phyloP scores from a whole-genome alignment of 2,888 invertebrate genomes.

The Synanthedon formicaeformis region DNA sequence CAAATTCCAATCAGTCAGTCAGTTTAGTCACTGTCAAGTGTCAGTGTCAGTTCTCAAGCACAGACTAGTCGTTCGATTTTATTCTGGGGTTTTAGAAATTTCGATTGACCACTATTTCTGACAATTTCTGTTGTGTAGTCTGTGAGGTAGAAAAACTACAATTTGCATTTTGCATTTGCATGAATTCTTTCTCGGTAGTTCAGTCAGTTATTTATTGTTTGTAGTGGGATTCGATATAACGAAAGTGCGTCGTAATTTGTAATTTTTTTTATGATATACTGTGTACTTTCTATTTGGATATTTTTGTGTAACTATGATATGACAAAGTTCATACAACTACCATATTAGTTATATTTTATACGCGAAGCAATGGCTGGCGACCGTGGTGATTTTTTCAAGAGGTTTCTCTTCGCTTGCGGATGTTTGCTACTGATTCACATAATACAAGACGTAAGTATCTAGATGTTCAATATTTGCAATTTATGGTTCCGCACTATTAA shows the following conservation, averaged over 20 bases:
- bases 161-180: no score
- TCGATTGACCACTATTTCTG: no score
- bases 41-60: no score
- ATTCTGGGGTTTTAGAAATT: no score
- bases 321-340: constrained; percentile 24
- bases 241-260: constrained; percentile 9
- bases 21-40: no score
- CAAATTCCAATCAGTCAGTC: no score
- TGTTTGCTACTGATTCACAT: constrained; percentile 38
- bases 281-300: neutral
- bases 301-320: constrained; percentile 37
- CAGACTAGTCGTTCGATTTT: no score
- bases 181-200: no score
- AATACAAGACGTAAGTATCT: constrained; percentile 43
- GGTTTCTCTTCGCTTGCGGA: constrained; percentile 38
- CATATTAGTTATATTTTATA: constrained; percentile 10
- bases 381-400: constrained; percentile 24
- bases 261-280: neutral
- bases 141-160: no score
- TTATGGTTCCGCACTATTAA: constrained; percentile 29
- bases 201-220: no score
- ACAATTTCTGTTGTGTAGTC: no score
- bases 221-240: neutral
- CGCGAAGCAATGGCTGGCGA: constrained; percentile 37
- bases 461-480: constrained; percentile 14